Base-by-base conservation (phyloP, 1,140 invertebrate species). In the Thrips palmi region DNA sequence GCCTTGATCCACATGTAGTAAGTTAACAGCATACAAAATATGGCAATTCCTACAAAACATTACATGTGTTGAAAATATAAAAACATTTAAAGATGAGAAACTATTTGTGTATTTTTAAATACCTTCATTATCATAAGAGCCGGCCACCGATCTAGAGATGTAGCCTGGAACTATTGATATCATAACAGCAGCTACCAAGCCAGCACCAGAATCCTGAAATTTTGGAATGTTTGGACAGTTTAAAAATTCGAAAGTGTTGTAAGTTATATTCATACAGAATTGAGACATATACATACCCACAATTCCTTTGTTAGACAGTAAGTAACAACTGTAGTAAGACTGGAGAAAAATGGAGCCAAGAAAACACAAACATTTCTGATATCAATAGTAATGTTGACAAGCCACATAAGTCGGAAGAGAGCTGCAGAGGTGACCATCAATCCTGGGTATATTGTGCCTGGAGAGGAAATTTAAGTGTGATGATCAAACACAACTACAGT, bases 1-100 rank as follows among this genome's bases (percentile, higher is more conserved):
- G 89, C 75, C 62, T 96, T 96, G 37, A 97, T 94, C 93, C 92
- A 97, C 56, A 89, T 71, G 53, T 91, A 92, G 58, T 97, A 97
- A 0, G 93, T 97, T 27, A 97, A 68, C 33, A 97, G 60, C 91
- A 97, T 96, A 56, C 89, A 96, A 64, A 97, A 97, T 51, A 97
- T 97, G 20, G 92, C 93, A 57, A 97, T 97, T 38, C 58, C 55
- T 56, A 33, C 12, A 46, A 46, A 43, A 46, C 44, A 27, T 20
- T 8, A 29, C 19, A 18, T n/a, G 8, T 36, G 24, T 17, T 34
- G 12, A 22, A 34, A 12, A 12, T 4, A 5, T 34, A 20, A 7
- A 15, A 39, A 38, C 10, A 19, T 8, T 39, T 22, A 22, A 11
- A 36, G 1, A 17, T 29, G 10, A 34, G n/a, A 20, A n/a, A 44